Evolutionary conservation across 92 coral and sea anemone genomes (phyloP).

Genomic region (Ricordea florida): DNA sequence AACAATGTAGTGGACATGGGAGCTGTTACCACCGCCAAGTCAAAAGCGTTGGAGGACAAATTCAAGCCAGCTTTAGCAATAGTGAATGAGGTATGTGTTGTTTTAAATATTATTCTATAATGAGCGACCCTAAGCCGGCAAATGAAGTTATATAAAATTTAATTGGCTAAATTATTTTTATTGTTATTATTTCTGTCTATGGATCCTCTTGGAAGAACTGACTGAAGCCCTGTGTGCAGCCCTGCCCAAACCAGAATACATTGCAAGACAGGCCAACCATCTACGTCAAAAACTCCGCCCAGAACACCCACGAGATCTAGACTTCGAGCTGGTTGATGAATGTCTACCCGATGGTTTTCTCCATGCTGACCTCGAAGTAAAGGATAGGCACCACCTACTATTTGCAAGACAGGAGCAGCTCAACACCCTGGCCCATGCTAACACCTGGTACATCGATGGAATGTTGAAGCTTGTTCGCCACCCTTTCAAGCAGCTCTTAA

Average conservation of each 20-base stretch:
- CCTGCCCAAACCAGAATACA: constrained; percentile 35
- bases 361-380: constrained; percentile 30
- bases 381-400: constrained; percentile 44
- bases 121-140: neutral
- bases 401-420: constrained; percentile 57
- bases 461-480: constrained; percentile 42
- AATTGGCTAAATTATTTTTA: neutral
- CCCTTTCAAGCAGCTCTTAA: constrained; percentile 49
- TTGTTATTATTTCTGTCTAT: neutral
- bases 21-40: neutral
- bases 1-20: constrained; percentile 40
- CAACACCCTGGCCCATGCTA: constrained; percentile 16
- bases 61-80: constrained; percentile 62
- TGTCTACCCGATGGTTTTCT: constrained; percentile 42
- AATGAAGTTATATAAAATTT: neutral
- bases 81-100: constrained; percentile 69
- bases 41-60: constrained; percentile 33
- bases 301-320: constrained; percentile 23
- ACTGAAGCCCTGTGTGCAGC: constrained; percentile 34
- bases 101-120: too few species aligned
- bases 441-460: constrained; percentile 64
- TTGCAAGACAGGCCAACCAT: constrained; percentile 44
- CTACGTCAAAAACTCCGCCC: constrained; percentile 42
- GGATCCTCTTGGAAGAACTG: neutral
- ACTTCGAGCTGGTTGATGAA: constrained; percentile 25